phyloP scores from a whole-genome alignment of 1,140 invertebrate species.

The Eriocheir sinensis region DNA sequence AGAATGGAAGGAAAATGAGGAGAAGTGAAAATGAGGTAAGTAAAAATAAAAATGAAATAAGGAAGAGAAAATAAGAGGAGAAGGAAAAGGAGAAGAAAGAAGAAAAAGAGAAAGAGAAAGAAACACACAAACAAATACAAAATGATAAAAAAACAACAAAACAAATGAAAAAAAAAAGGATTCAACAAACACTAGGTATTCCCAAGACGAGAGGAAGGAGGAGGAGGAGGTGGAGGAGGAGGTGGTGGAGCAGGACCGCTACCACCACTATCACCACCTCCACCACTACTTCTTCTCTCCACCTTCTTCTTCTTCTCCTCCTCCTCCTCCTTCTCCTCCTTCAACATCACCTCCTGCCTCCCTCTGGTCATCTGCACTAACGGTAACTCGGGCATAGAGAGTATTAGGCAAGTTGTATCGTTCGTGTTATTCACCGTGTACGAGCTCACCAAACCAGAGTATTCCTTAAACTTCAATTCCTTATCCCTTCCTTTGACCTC shows the following conservation, averaged over 20 bases:
- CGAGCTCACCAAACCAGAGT: slow-evolving; percentile 57
- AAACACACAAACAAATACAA: background rate
- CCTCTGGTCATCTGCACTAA: slow-evolving; percentile 49
- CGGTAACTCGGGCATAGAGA: slow-evolving; percentile 61
- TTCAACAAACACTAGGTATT: background rate
- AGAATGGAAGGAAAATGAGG: background rate
- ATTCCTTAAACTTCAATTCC: slow-evolving; percentile 61
- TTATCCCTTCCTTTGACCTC: slow-evolving; percentile 65
- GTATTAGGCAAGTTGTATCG: slow-evolving; percentile 57
- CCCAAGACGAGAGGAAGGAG: background rate
- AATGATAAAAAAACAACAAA: background rate
- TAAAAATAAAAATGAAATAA: background rate
- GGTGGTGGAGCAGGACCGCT: slow-evolving; percentile 4
- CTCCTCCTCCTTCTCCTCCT: background rate
- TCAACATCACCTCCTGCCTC: slow-evolving; percentile 19
- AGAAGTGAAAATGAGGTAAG: background rate
- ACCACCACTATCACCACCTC: background rate
- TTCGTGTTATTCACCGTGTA: slow-evolving; percentile 57
- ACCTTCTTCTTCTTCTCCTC: background rate
- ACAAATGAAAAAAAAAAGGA: background rate
- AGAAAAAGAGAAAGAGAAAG: background rate
- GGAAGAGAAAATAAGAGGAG: background rate
- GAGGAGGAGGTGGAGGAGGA: slow-evolving; percentile 45
- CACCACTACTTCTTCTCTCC: background rate
- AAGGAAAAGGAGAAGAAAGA: slow-evolving; percentile 17